phyloP scores from a whole-genome alignment of 2,888 invertebrate species.

The Zaprionus bogoriensis region DNA sequence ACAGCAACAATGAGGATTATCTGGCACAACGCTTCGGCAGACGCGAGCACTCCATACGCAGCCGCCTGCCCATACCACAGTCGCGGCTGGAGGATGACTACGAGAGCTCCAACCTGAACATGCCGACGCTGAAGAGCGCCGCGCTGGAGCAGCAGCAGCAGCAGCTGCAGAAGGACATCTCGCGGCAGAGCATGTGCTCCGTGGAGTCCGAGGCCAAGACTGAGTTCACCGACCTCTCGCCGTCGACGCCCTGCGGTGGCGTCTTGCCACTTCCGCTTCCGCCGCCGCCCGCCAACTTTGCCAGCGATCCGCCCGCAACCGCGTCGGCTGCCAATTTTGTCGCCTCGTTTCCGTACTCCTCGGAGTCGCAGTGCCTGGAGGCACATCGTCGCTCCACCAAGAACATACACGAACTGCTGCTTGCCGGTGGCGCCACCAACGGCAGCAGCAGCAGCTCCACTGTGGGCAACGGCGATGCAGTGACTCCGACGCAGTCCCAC shows the following conservation, averaged over 20 bases:
- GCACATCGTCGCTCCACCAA: slow-evolving; percentile 83
- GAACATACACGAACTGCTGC: slow-evolving; percentile 79
- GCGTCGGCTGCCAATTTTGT: slow-evolving; percentile 76
- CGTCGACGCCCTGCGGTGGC: slow-evolving; percentile 80
- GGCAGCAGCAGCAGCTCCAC: slow-evolving; percentile 68
- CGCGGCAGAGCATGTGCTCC: slow-evolving; percentile 82
- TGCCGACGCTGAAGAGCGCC: slow-evolving; percentile 54
- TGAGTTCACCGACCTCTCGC: slow-evolving; percentile 83
- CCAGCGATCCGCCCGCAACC: slow-evolving; percentile 52
- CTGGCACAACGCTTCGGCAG: slow-evolving; percentile 85
- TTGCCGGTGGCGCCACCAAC: slow-evolving; percentile 84
- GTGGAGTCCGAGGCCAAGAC: slow-evolving; percentile 83
- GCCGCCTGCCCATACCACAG: slow-evolving; percentile 85
- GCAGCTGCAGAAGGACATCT: slow-evolving; percentile 80
- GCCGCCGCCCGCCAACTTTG: slow-evolving; percentile 68
- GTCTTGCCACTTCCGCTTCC: slow-evolving; percentile 40
- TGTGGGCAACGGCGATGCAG: slow-evolving; percentile 71
- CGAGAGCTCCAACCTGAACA: slow-evolving; percentile 71
- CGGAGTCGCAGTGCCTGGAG: slow-evolving; percentile 82
- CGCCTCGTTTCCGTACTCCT: slow-evolving; percentile 82
- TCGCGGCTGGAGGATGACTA: slow-evolving; percentile 81
- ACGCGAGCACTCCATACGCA: slow-evolving; percentile 85
- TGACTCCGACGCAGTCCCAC: slow-evolving; percentile 63
- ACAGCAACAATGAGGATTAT: slow-evolving; percentile 84
- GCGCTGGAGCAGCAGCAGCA: slow-evolving; percentile 66